phyloP scores from a whole-genome alignment of 92 coral and sea anemone species.

The Zoanthus solanderi region DNA sequence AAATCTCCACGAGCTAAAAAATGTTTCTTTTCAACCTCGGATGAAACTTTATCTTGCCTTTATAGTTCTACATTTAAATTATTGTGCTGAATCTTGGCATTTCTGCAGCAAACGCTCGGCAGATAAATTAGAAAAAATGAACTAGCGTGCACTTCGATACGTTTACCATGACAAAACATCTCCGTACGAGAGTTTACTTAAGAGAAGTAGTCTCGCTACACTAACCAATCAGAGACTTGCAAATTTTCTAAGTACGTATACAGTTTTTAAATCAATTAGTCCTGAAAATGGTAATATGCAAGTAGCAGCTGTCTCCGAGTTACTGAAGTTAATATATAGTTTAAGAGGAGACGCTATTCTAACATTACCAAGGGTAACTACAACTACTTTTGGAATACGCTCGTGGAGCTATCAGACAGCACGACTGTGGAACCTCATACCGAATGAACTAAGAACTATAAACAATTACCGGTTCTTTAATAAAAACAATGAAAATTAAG shows the following conservation, averaged over 20 bases:
- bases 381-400: slow-evolving; percentile 3
- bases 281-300: neutral
- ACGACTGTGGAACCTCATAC: slow-evolving; percentile 1
- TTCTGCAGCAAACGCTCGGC: neutral
- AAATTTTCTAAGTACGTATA: neutral
- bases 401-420: neutral
- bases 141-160: neutral
- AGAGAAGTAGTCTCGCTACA: neutral
- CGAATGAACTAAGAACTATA: neutral
- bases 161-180: neutral
- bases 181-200: neutral
- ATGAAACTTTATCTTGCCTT: too few relatives aligned
- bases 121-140: neutral
- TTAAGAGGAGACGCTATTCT: neutral
- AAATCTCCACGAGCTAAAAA: too few relatives aligned
- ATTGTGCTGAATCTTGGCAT: too few relatives aligned
- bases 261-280: neutral
- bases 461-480: neutral
- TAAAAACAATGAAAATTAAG: neutral
- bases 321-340: neutral
- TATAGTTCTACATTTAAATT: neutral
- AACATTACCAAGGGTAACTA: slow-evolving; percentile 16
- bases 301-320: neutral
- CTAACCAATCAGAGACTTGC: neutral
- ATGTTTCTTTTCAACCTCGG: too few relatives aligned